A percentile compares a stretch with the other conserved stretches of the same genome.
Conservation (phyloP, 2,113 vertebrate species). For the Oxyruncus cristatus region DNA sequence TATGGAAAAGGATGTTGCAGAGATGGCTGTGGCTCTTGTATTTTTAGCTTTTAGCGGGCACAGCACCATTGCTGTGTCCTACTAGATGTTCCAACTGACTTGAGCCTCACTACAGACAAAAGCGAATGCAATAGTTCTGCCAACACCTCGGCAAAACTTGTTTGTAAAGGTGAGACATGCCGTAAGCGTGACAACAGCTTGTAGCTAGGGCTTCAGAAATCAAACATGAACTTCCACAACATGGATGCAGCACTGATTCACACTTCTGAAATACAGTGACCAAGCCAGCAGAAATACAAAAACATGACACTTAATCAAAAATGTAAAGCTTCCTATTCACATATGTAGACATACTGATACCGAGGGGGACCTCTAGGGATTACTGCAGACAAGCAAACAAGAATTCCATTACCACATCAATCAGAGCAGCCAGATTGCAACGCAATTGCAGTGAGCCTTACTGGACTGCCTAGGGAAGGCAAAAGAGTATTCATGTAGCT, state of each 20-base stretch:
- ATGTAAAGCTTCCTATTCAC: not conserved
- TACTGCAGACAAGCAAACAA: not conserved
- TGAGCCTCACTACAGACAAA: not conserved
- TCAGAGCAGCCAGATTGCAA: not conserved
- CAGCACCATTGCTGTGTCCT: not conserved
- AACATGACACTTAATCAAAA: not conserved
- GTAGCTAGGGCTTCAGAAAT: not conserved
- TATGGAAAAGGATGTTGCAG: not conserved
- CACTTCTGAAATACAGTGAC: not conserved
- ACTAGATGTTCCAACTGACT: not conserved
- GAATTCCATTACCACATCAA: constrained; percentile 2
- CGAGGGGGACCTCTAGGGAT: not conserved
- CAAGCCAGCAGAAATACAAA: not conserved
- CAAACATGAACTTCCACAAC: not conserved
- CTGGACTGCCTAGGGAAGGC: not conserved
- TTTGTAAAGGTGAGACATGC: not conserved
- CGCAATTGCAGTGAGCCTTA: not conserved
- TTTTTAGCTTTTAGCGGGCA: not conserved
- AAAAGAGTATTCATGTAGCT: not conserved
- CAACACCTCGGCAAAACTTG: not conserved
- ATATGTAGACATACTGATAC: not conserved
- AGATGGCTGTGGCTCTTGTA: not conserved
- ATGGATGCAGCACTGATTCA: not conserved
- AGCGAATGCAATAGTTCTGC: not conserved
- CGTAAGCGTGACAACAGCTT: not conserved